A percentile compares a stretch with the other conserved stretches of the same genome.
phyloP scores from a whole-genome alignment of 2,113 vertebrate species.

The Thalassoma bifasciatum region DNA sequence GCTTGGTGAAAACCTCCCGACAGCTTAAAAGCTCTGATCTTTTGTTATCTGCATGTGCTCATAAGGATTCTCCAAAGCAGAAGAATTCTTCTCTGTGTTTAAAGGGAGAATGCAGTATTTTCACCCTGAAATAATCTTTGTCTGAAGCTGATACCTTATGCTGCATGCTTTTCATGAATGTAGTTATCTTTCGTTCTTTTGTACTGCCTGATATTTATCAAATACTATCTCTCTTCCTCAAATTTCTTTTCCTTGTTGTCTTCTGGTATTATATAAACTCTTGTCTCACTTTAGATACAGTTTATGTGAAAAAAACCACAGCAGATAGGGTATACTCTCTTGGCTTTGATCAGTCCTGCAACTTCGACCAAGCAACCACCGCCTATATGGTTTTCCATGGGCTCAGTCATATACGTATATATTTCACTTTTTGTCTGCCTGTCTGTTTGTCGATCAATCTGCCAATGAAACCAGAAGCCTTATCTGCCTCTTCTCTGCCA shows the following conservation, averaged over 20 bases:
- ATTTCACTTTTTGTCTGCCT: conserved; percentile 26
- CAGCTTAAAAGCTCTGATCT: conserved; percentile 69
- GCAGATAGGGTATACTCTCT: background rate
- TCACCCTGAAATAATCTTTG: conserved; percentile 39
- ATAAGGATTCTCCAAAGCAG: conserved; percentile 60
- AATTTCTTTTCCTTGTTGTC: background rate
- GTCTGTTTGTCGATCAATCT: conserved; percentile 59
- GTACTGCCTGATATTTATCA: conserved; percentile 11
- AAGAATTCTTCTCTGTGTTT: conserved; percentile 49
- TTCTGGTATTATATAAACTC: background rate
- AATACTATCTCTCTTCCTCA: conserved; percentile 7
- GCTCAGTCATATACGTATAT: conserved; percentile 21
- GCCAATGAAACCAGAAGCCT: conserved; percentile 32
- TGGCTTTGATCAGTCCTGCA: background rate
- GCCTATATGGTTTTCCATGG: conserved; percentile 2
- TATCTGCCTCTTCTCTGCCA: conserved; percentile 51
- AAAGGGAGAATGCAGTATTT: conserved; percentile 51
- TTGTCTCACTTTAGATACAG: background rate
- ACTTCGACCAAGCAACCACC: background rate
- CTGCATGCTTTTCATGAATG: conserved; percentile 23
- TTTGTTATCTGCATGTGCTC: conserved; percentile 60
- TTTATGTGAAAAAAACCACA: background rate
- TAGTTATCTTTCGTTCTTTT: conserved; percentile 34
- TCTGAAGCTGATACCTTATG: conserved; percentile 45
- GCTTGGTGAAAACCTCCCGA: conserved; percentile 48